Base-by-base conservation (phyloP, 2,888 invertebrate genomes). In the Aphidoletes aphidimyza region DNA sequence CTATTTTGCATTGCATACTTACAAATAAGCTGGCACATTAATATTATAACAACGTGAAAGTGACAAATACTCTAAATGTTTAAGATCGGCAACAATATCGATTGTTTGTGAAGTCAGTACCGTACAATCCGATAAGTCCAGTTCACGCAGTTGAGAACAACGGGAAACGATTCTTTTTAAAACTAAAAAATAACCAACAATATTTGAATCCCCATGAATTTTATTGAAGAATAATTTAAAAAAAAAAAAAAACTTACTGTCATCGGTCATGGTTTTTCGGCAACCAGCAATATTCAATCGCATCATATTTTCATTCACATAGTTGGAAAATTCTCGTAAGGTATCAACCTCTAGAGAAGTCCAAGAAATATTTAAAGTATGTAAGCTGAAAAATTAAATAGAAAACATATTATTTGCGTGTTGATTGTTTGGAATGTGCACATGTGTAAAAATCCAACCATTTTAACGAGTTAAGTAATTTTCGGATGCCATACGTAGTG, bases 101-200 rank as follows among this genome's bases (percentile, higher is more conserved):
- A 95, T 90, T n/a, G 93, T 90, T 84, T 90, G 89, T 17, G 92
- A 92, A 0, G 94, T 93, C 5, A 98, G 89, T 26, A 92, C 91
- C 9, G 95, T 94, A 87, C 96, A 95, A 90, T 98, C 98, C 30
- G 97, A 97, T 85, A 97, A 89, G 90, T 98, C 98, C 86, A 98
- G 91, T 89, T 97, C 97, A 69, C 94, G 90, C 26, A 98, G 91
- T 0, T 93, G 91, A 0, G 94, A 92, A 88, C 96, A 96, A 8
- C 93, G 92, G 19, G 88, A 87, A 0, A 93, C 92, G 84, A 98
- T 90, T 14, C 91, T 90, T 8, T 90, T 88, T 8, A 97, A 91
- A 91, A 95, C 97, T 97, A 90, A 36, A 90, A 90, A 83, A 84
- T 36, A 84, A 85, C 83, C 11, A 84, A 39, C 1, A 78, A 22